Evolutionary conservation across 1,140 invertebrate genomes (phyloP).

Genomic region (Eueides isabella): DNA sequence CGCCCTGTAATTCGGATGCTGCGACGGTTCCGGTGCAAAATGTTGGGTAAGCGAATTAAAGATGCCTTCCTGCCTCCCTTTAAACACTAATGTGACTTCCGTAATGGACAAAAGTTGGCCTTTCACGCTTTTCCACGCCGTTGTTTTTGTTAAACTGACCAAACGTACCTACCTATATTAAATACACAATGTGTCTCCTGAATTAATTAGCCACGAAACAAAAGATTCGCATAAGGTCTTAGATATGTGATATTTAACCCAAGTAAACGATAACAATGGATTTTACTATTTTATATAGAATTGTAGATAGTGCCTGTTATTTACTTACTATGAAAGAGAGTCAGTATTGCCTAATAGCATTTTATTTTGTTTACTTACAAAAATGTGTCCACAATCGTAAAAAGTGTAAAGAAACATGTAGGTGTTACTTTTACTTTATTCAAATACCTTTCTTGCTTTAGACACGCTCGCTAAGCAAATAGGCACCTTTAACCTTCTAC

Average conservation of each 20-base stretch:
- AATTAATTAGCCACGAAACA: neutral
- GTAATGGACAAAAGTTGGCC: constrained; percentile 22
- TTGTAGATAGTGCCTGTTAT: neutral
- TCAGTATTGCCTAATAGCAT: neutral
- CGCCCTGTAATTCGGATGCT: constrained; percentile 69
- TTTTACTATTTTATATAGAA: neutral
- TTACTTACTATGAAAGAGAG: neutral
- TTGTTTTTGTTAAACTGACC: constrained; percentile 9
- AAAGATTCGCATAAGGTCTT: neutral
- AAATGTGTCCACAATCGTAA: neutral
- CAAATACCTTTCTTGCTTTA: neutral
- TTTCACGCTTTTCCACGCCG: constrained; percentile 18
- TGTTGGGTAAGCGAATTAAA: constrained; percentile 77
- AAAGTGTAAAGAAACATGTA: neutral
- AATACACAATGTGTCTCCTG: neutral
- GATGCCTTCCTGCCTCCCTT: constrained; percentile 54
- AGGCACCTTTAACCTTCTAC: neutral
- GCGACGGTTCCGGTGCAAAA: constrained; percentile 69
- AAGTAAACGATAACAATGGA: neutral
- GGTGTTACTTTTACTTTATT: neutral
- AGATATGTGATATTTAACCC: neutral
- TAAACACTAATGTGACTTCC: constrained; percentile 38
- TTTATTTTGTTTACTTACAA: neutral
- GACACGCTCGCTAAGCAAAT: neutral
- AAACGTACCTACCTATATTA: neutral